A percentile compares a stretch with the other conserved stretches of the same genome.
Conservation (phyloP, 2,797 vertebrate genomes). For the Chaunax sp. region DNA sequence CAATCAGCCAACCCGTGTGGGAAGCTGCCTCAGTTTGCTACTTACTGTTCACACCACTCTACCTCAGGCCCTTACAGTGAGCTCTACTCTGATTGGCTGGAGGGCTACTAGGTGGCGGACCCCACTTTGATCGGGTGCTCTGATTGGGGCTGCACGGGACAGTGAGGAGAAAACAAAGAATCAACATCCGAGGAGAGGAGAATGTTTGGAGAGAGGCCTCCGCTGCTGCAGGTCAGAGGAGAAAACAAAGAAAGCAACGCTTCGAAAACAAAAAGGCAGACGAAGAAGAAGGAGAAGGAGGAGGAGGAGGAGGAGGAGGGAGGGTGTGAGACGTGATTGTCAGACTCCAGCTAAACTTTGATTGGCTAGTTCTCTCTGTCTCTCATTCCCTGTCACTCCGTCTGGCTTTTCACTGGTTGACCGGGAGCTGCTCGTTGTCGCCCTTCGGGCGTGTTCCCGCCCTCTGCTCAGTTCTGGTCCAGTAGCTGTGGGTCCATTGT, state of each 20-base stretch:
- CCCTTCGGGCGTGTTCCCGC: conserved; percentile 43
- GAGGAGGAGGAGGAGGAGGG: conserved; percentile 68
- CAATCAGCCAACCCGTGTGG: not conserved
- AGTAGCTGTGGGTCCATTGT: conserved; percentile 70
- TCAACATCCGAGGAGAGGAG: conserved; percentile 24
- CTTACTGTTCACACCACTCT: conserved; percentile 27
- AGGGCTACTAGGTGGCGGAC: conserved; percentile 45
- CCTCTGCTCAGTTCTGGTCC: conserved; percentile 71
- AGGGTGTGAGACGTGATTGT: conserved; percentile 94
- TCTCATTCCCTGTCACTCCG: conserved; percentile 84
- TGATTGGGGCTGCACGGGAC: conserved; percentile 32
- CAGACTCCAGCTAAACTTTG: conserved; percentile 94
- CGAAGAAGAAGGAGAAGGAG: conserved; percentile 72
- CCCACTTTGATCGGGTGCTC: conserved; percentile 51
- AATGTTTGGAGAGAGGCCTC: conserved; percentile 42
- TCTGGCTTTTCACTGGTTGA: conserved; percentile 84
- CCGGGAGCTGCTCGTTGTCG: conserved; percentile 63
- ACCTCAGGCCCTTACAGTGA: conserved; percentile 39
- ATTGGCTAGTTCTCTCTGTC: conserved; percentile 83
- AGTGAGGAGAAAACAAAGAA: conserved; percentile 16
- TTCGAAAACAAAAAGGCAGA: conserved; percentile 57
- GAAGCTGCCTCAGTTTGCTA: conserved; percentile 43
- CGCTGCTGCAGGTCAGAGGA: conserved; percentile 56
- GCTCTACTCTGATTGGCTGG: conserved; percentile 68
- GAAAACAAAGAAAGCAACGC: conserved; percentile 61